Percentiles rank a stretch among this genome's conserved stretches.
phyloP scores from a whole-genome alignment of 2,888 invertebrate genomes.

The Hoplodrina blanda region DNA sequence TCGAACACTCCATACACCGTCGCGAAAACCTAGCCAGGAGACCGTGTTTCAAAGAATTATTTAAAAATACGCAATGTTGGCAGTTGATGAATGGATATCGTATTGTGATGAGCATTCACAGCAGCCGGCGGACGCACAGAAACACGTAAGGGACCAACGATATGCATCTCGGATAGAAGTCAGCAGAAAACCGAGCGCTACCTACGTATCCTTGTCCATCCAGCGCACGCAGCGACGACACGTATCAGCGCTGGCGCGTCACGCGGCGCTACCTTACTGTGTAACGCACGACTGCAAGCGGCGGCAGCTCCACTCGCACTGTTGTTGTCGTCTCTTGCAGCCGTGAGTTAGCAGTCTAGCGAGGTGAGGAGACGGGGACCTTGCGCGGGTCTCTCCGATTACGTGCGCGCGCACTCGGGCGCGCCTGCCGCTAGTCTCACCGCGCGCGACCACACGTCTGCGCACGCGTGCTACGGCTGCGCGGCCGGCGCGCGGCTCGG shows the following conservation, averaged over 20 bases:
- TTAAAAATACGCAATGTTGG: neutral
- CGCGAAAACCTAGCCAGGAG: neutral
- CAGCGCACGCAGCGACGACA: too few relatives aligned
- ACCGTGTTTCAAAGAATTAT: neutral
- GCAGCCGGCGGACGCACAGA: too few relatives aligned
- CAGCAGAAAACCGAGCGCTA: neutral
- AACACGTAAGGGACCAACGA: neutral
- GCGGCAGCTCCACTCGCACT: too few relatives aligned
- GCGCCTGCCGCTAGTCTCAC: too few relatives aligned
- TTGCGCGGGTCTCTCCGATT: constrained; percentile 24
- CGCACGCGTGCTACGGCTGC: too few relatives aligned
- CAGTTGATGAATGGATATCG: neutral
- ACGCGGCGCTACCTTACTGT: too few relatives aligned
- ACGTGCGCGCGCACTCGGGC: neutral
- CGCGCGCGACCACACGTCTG: too few relatives aligned
- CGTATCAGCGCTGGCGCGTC: too few relatives aligned
- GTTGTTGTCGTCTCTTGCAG: neutral
- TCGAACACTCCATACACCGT: neutral
- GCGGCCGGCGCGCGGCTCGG: too few relatives aligned
- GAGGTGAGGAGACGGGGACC: constrained; percentile 16
- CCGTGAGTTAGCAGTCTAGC: constrained; percentile 4
- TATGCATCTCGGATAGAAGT: too few relatives aligned
- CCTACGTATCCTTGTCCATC: constrained; percentile 45
- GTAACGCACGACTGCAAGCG: too few relatives aligned
- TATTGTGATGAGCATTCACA: neutral